phyloP scores from a whole-genome alignment of 2,113 vertebrate genomes.

The Turdus rufiventris region DNA sequence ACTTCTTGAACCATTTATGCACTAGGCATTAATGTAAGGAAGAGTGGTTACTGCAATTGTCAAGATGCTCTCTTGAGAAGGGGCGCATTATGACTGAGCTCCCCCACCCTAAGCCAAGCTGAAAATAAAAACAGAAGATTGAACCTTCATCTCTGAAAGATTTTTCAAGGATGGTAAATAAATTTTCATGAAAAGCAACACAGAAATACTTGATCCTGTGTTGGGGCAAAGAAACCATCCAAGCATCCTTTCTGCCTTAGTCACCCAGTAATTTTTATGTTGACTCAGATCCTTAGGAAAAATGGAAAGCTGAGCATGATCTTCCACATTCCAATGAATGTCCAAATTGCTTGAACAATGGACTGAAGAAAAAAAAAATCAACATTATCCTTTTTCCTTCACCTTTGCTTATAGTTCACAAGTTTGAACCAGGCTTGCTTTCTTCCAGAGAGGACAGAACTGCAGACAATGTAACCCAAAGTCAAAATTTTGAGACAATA shows the following conservation, averaged over 20 bases:
- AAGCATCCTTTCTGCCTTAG: neutral
- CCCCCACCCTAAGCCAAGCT: neutral
- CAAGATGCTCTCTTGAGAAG: neutral
- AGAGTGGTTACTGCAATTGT: neutral
- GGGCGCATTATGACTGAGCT: accelerated
- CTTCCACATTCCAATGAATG: neutral
- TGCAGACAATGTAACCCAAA: neutral
- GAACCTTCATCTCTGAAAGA: neutral
- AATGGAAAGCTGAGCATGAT: neutral
- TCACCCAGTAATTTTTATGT: neutral
- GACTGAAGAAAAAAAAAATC: neutral
- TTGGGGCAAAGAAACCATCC: neutral
- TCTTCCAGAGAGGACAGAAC: neutral
- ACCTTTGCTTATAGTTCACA: neutral
- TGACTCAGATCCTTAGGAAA: neutral
- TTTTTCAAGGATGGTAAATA: neutral
- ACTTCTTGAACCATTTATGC: neutral
- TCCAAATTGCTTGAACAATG: neutral
- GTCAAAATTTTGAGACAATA: neutral
- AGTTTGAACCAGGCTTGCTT: neutral
- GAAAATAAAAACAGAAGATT: neutral
- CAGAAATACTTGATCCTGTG: neutral
- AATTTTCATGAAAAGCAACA: neutral
- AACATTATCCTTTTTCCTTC: neutral
- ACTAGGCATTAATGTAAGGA: neutral